Percentiles rank a stretch among this genome's conserved stretches.
phyloP scores from a whole-genome alignment of 1,140 invertebrate species.

The Aphelinus atriplicis region DNA sequence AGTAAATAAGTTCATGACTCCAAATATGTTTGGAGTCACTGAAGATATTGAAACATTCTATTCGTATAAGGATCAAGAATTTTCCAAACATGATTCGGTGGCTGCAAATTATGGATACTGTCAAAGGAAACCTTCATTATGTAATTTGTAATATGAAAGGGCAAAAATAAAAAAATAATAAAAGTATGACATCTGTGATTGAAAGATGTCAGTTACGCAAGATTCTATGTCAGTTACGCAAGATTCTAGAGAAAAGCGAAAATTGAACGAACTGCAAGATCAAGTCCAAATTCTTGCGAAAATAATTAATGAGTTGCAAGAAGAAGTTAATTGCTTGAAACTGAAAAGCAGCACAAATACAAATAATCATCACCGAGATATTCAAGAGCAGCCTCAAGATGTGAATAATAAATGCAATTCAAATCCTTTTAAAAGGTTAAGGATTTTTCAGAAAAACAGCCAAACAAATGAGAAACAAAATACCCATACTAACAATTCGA shows the following conservation, averaged over 20 bases:
- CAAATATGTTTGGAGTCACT: no score
- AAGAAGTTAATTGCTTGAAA: slow-evolving; percentile 9
- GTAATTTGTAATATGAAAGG: not conserved
- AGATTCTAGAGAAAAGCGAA: not conserved
- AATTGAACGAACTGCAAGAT: not conserved
- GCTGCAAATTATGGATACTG: not conserved
- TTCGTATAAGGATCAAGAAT: not conserved
- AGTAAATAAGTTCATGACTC: no score
- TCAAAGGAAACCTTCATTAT: not conserved
- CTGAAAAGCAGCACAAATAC: not conserved
- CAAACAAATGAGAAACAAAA: not conserved
- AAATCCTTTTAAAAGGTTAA: slow-evolving; percentile 1
- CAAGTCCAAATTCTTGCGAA: slow-evolving; percentile 10
- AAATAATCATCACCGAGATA: not conserved
- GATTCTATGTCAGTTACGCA: not conserved
- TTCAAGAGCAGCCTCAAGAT: not conserved
- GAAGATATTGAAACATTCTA: no score
- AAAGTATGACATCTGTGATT: not conserved
- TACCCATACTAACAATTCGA: not conserved
- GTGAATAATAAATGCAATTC: not conserved
- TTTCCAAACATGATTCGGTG: not conserved
- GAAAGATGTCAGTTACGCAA: not conserved
- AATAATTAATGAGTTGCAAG: slow-evolving; percentile 6
- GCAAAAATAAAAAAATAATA: not conserved
- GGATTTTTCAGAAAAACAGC: slow-evolving; percentile 9